Conservation (phyloP, 1,140 invertebrate genomes). For the Phenacoccus solenopsis region DNA sequence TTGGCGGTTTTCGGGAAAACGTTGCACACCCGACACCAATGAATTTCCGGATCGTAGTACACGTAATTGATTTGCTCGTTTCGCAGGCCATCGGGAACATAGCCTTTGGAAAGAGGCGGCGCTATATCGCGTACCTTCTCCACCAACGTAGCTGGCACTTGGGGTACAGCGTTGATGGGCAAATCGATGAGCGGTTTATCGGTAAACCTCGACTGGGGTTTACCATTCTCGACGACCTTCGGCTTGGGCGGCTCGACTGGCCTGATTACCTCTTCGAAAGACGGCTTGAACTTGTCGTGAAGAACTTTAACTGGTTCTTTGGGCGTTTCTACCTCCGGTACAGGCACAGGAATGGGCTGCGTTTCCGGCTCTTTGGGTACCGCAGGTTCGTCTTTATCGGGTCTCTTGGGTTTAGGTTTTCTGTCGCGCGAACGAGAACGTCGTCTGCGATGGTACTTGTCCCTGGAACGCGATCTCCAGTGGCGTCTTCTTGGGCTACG, state of each 20-base stretch:
- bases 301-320: not conserved
- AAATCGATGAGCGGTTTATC: not conserved
- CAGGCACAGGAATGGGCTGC: not conserved
- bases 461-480: not conserved
- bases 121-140: not conserved
- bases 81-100: not conserved
- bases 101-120: not conserved
- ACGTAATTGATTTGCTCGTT: constrained; percentile 50
- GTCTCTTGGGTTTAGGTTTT: not conserved
- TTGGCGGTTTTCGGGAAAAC: constrained; percentile 73
- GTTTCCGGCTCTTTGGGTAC: not conserved
- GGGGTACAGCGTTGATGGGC: not conserved
- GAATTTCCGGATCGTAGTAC: constrained; percentile 74
- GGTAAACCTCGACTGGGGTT: not conserved
- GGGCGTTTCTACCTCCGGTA: not conserved
- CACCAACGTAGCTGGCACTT: too few relatives aligned
- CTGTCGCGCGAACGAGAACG: not conserved
- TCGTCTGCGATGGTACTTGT: not conserved
- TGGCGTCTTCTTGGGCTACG: not conserved
- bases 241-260: not conserved
- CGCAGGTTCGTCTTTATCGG: not conserved
- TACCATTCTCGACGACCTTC: not conserved
- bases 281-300: not conserved
- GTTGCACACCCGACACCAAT: constrained; percentile 74
- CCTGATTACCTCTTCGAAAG: not conserved